Percentiles rank a stretch among this genome's conserved stretches.
These are phyloP conservation scores for Danio aesculapii DNA, from an alignment of 2,797 vertebrate genomes.

Conservation along the genomic window DNA sequence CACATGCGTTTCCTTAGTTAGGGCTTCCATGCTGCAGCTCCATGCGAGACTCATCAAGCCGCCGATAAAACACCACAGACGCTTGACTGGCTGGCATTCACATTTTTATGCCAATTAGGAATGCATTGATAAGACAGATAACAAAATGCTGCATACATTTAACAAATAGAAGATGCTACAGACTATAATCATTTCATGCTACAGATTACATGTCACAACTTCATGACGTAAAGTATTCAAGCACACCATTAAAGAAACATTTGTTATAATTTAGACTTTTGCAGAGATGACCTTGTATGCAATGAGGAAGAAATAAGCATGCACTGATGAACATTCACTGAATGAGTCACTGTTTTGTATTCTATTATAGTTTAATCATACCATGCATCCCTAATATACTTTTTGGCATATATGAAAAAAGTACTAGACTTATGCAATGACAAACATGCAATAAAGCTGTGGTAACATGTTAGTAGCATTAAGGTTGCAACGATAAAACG, in stretches of 20 bases:
- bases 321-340: background rate
- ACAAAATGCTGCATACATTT: background rate
- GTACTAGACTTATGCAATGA: background rate
- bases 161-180: background rate
- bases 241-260: background rate
- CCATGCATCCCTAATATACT: background rate
- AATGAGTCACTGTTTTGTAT: background rate
- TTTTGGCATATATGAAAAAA: background rate
- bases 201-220: background rate
- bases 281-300: background rate
- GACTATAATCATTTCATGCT: background rate
- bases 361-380: background rate
- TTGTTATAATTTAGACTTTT: background rate
- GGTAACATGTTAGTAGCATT: background rate
- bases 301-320: background rate
- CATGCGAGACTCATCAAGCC: conserved; percentile 33
- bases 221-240: background rate
- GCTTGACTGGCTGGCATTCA: background rate
- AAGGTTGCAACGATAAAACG: too few relatives aligned
- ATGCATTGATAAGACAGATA: background rate
- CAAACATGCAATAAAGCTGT: background rate
- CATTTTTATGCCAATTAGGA: background rate
- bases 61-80: background rate
- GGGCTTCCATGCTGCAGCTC: conserved; percentile 45
- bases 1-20: conserved; percentile 55